Conservation (phyloP, 2,113 vertebrate species). For the Tachycineta bicolor region DNA sequence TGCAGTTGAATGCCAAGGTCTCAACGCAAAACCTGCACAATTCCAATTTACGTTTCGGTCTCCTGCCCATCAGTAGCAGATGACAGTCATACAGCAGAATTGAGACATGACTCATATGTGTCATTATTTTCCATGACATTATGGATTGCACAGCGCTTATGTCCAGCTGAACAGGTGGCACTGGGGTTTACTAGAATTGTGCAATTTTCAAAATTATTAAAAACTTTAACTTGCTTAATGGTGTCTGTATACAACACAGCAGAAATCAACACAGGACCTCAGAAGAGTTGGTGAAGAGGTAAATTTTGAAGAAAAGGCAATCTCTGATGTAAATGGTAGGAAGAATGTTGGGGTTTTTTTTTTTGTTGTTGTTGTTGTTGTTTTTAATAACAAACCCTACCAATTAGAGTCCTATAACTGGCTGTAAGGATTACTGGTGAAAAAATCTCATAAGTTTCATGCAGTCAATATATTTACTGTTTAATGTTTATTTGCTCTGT, state of each 20-base stretch:
- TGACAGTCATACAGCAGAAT: neutral
- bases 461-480: neutral
- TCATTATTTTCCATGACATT: neutral
- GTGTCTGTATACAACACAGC: neutral
- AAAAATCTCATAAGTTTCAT: neutral
- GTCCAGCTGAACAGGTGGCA: neutral
- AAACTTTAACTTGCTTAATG: neutral
- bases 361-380: too few species aligned
- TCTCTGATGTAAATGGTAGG: neutral
- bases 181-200: neutral
- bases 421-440: neutral
- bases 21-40: neutral
- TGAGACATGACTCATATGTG: fast-evolving
- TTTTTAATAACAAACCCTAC: neutral
- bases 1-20: neutral
- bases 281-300: neutral
- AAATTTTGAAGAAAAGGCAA: neutral
- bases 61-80: neutral
- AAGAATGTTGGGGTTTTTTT: neutral
- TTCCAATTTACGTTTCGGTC: neutral
- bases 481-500: neutral
- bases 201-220: neutral
- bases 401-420: neutral
- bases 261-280: neutral
- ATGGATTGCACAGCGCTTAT: neutral